These are phyloP conservation scores for Polypedilum vanderplanki DNA, from an alignment of 1,140 invertebrate species.

Conservation along the genomic window DNA sequence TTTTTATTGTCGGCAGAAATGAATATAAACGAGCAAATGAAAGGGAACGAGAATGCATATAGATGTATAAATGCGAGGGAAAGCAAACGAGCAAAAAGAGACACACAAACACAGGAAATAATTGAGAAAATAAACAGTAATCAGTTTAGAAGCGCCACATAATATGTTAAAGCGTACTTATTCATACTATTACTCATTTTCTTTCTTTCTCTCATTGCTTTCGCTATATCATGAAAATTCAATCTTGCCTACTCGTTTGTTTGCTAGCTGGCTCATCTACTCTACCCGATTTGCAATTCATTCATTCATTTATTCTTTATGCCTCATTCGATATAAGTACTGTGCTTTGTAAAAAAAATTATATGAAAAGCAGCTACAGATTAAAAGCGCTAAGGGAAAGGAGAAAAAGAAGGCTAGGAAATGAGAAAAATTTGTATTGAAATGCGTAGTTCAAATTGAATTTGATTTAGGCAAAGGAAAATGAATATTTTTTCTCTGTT, in stretches of 20 bases:
- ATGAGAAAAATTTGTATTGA: background rate
- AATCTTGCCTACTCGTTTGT: no score
- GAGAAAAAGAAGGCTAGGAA: no score
- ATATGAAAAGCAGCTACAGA: background rate
- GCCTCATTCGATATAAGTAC: background rate
- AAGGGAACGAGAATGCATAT: no score
- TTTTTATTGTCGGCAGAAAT: no score
- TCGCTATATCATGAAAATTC: no score
- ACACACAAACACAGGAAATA: background rate
- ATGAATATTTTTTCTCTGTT: background rate
- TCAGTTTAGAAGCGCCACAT: conserved; percentile 8
- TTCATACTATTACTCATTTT: background rate
- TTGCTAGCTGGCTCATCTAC: no score
- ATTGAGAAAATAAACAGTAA: conserved; percentile 8
- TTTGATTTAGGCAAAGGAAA: background rate
- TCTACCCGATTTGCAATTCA: background rate
- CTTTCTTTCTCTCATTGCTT: background rate
- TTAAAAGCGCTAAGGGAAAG: background rate
- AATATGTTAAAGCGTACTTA: background rate
- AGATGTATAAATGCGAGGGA: no score
- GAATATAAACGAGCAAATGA: no score
- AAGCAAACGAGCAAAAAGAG: no score
- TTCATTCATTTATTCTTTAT: conserved; percentile 1
- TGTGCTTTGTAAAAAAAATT: background rate
- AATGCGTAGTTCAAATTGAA: background rate